A percentile compares a stretch with the other conserved stretches of the same genome.
Evolutionary conservation across 2,797 vertebrate genomes (phyloP).

Genomic region (Morelia viridis): DNA sequence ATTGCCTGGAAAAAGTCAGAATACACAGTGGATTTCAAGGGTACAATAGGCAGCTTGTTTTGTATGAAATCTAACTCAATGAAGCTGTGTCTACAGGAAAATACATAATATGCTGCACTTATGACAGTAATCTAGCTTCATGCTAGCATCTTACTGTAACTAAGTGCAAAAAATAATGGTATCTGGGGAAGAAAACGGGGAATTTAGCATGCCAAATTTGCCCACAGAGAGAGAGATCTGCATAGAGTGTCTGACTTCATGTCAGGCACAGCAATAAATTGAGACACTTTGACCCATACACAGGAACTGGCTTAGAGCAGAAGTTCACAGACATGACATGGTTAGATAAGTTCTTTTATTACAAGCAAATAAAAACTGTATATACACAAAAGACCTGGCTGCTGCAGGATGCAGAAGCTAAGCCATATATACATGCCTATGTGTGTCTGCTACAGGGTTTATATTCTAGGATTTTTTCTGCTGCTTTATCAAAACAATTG

Average conservation of each 20-base stretch:
- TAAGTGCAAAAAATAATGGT: neutral
- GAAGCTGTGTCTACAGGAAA: neutral
- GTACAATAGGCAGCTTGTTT: neutral
- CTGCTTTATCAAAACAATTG: neutral
- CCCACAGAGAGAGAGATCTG: neutral
- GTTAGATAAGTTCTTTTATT: neutral
- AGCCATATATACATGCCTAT: neutral
- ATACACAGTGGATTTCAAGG: slow-evolving; percentile 5
- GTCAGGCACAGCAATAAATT: neutral
- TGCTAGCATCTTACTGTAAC: neutral
- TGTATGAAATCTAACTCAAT: neutral
- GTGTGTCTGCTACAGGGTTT: neutral
- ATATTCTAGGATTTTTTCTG: neutral
- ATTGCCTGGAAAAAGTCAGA: neutral
- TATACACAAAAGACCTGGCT: neutral
- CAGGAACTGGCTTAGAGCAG: neutral
- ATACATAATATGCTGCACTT: neutral
- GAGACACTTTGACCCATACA: neutral
- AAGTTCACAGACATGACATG: neutral
- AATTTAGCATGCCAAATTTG: neutral
- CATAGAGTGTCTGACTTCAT: neutral
- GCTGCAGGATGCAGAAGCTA: neutral
- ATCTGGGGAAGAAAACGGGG: neutral
- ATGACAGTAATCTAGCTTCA: neutral
- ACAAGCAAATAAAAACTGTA: neutral